Evolutionary conservation across 1,140 invertebrate genomes (phyloP), one percentile per base, ranked within the genome.

Genomic region (Trichogramma pretiosum): DNA sequence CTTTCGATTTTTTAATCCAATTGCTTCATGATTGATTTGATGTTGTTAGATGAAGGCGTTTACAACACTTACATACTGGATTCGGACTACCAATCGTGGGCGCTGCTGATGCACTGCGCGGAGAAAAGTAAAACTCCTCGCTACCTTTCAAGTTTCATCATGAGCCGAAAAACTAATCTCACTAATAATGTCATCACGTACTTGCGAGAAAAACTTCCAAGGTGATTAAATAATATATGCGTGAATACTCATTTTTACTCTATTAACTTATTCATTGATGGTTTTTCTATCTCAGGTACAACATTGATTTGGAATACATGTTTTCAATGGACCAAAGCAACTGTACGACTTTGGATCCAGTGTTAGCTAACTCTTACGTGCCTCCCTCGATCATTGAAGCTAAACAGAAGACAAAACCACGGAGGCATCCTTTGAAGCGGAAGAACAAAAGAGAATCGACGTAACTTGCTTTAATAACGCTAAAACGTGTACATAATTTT

Each of bases 41-140:
- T n/a, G n/a, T n/a, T n/a, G n/a, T n/a, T 67, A 91, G 87, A 89
- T 67, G 85, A 89, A 71, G 87, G 85, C n/a, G 75, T 89, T 46
- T 91, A 91, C 66, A 89, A 90, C 55, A 90, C 88, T 0, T 89
- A 87, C 57, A 81, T 91, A 0, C 59, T 91, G 53, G 88, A 90
- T 60, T 84, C 85, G 0, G 87, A 89, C 63, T 87, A 88, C 61
- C 77, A 77, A 40, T 81, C 78, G 2, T 91, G 87, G 87, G 78
- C 83, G 1, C 68, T 91, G 24, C 68, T 91, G 10, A 77, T 91
- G 59, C 87, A 91, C 60, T 91, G 88, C 55, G 87, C 87, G 3
- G 87, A 89, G 59, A 87, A 89, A 67, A 79, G 77, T 21, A 83
- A 85, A 57, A 83, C 80, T 45, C 79, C 83, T 0, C 74, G 87